These are phyloP conservation scores for Drosophila tanythrix DNA, from an alignment of 2,888 invertebrate genomes.

Conservation along the genomic window DNA sequence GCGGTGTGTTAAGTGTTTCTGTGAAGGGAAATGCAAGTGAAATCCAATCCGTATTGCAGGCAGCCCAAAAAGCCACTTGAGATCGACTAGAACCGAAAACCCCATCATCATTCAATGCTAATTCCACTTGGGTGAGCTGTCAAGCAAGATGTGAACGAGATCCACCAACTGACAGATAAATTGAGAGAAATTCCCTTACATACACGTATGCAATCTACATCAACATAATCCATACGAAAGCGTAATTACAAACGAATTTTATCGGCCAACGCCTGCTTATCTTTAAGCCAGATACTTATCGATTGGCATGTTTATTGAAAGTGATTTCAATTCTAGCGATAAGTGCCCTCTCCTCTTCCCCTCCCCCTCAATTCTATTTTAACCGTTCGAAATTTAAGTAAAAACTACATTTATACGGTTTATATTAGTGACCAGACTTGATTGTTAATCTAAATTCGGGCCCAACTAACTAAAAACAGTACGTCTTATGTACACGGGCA, in stretches of 20 bases:
- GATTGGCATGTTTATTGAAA: neutral
- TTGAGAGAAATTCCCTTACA: neutral
- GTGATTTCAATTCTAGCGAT: conserved; percentile 16
- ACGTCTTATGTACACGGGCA: conserved; percentile 14
- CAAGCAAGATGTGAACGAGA: conserved; percentile 39
- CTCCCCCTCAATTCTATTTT: neutral
- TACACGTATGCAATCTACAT: neutral
- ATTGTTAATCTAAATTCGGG: conserved; percentile 17
- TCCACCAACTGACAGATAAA: conserved; percentile 27
- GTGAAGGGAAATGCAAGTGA: conserved; percentile 46
- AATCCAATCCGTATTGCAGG: conserved; percentile 48
- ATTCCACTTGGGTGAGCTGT: conserved; percentile 64
- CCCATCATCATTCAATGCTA: conserved; percentile 31
- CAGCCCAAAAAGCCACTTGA: conserved; percentile 38
- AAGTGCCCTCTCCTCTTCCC: neutral
- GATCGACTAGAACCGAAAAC: conserved; percentile 14
- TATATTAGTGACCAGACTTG: conserved; percentile 5
- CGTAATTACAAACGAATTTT: conserved; percentile 3
- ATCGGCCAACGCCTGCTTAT: conserved; percentile 18
- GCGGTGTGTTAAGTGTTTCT: conserved; percentile 47
- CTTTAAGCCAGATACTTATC: conserved; percentile 17
- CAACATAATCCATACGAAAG: neutral
- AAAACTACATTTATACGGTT: neutral
- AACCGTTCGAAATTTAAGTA: neutral
- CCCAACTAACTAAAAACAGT: neutral